phyloP scores from a whole-genome alignment of 1,140 invertebrate species.

The Drosophila sechellia region DNA sequence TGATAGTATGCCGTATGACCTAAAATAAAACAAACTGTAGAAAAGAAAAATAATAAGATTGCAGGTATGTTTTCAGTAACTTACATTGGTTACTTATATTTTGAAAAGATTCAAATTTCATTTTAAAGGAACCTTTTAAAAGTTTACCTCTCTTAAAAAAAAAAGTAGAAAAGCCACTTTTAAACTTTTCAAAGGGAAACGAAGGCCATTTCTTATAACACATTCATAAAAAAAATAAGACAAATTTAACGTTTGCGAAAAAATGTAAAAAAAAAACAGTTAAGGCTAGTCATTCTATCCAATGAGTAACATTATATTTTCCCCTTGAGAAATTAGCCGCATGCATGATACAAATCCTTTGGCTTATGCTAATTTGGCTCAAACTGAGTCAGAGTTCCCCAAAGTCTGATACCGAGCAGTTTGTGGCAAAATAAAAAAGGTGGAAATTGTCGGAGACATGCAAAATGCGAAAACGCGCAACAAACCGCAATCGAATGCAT shows the following conservation, averaged over 20 bases:
- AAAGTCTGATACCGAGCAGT: conserved; percentile 10
- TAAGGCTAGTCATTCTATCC: conserved; percentile 3
- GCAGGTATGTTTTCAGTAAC: too few species aligned
- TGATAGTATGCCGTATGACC: neutral
- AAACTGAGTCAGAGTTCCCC: conserved; percentile 51
- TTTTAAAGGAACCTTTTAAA: too few species aligned
- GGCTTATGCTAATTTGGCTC: conserved; percentile 63
- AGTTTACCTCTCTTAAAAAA: too few species aligned
- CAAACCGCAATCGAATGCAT: conserved; percentile 50
- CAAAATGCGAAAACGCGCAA: conserved; percentile 46
- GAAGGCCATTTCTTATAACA: neutral
- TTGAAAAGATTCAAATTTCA: too few species aligned
- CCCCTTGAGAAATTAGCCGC: conserved; percentile 23
- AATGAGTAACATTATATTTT: neutral
- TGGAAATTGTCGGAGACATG: conserved; percentile 40
- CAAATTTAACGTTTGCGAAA: too few species aligned
- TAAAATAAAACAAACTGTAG: neutral
- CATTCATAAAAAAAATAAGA: too few species aligned
- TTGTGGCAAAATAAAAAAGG: conserved; percentile 22
- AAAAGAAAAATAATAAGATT: neutral
- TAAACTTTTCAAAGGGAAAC: neutral
- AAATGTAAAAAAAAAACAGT: too few species aligned
- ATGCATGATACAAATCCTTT: conserved; percentile 58
- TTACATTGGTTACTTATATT: too few species aligned
- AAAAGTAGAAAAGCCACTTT: too few species aligned